A percentile compares a stretch with the other conserved stretches of the same genome.
Evolutionary conservation across 2,888 invertebrate species (phyloP).

Genomic region (Perdita meconis): DNA sequence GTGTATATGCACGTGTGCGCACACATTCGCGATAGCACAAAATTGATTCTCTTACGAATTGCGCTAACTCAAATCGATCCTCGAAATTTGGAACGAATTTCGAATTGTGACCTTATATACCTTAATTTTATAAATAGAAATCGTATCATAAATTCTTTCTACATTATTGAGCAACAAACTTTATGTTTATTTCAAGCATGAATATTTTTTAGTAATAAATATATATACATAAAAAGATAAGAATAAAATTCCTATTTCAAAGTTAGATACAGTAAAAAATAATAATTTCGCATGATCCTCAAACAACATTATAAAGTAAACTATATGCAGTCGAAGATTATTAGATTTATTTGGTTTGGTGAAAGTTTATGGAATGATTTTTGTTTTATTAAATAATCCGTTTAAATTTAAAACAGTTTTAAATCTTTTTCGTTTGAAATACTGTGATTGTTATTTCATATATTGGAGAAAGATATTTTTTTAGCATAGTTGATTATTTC

Average conservation of each 20-base stretch:
- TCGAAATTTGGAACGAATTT: not conserved
- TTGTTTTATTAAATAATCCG: constrained; percentile 6
- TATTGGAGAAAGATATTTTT: constrained; percentile 24
- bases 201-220: constrained; percentile 26
- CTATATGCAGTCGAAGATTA: too few species aligned
- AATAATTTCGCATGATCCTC: not conserved
- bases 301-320: too few species aligned
- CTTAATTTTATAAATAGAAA: not conserved
- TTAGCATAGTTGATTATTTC: constrained; percentile 12
- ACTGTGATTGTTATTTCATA: constrained; percentile 37
- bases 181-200: not conserved
- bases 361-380: too few species aligned
- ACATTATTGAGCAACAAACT: not conserved
- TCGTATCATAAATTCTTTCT: not conserved
- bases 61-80: not conserved
- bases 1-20: not conserved
- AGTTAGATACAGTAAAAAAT: not conserved
- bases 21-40: too few species aligned
- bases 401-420: not conserved
- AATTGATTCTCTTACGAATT: not conserved
- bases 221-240: constrained; percentile 15
- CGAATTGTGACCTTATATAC: not conserved
- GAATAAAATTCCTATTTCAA: too few species aligned
- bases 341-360: too few species aligned
- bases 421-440: constrained; percentile 8